Percentiles rank a stretch among this genome's conserved stretches.
Conservation (phyloP, 2,797 vertebrate species). For the Notoglanidium macrostoma region DNA sequence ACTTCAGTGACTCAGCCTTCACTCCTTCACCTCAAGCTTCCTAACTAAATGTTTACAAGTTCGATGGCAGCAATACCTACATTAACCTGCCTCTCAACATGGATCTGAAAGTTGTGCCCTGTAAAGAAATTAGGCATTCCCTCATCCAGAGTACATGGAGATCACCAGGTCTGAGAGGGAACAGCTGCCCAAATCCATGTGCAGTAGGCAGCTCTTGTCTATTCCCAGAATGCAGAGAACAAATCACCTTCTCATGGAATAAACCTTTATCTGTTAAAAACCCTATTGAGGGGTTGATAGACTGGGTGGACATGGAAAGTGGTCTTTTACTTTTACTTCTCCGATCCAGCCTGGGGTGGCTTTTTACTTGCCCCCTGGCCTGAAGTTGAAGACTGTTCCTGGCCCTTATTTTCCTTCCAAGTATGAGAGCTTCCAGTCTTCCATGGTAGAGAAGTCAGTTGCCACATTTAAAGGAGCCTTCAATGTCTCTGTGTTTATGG, state of each 20-base stretch:
- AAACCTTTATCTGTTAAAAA: not conserved
- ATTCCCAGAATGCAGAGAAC: not conserved
- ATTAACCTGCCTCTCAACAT: not conserved
- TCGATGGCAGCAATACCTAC: not conserved
- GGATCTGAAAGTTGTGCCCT: not conserved
- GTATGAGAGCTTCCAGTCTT: not conserved
- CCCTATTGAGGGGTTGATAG: not conserved
- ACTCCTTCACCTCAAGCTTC: too few species aligned
- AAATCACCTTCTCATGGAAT: not conserved
- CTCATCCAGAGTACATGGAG: not conserved
- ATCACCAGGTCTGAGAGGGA: not conserved
- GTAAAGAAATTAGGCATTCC: not conserved
- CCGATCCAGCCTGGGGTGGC: not conserved
- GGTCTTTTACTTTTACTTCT: not conserved
- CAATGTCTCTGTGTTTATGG: not conserved
- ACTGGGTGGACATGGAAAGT: not conserved
- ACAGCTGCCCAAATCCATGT: not conserved
- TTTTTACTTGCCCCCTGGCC: not conserved
- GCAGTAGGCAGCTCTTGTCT: not conserved
- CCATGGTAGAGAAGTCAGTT: not conserved
- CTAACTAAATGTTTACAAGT: too few species aligned
- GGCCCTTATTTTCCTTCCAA: not conserved
- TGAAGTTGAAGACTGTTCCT: not conserved
- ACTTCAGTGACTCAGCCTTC: too few species aligned
- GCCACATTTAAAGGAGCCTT: not conserved